Percentiles rank a stretch among this genome's conserved stretches.
Conservation (phyloP, 2,797 vertebrate species). For the Megalops cyprinoides region DNA sequence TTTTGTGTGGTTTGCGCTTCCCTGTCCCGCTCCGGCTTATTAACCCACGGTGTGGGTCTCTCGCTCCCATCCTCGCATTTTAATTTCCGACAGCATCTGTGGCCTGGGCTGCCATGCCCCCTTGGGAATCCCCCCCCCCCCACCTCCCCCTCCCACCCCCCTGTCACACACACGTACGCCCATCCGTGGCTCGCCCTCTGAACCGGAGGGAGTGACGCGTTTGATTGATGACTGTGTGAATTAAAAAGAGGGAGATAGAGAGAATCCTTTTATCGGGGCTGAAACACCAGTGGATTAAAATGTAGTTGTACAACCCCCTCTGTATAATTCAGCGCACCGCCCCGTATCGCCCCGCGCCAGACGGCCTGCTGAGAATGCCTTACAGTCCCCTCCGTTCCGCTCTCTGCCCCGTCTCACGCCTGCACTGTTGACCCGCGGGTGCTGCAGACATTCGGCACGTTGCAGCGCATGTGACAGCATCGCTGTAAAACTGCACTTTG, state of each 20-base stretch:
- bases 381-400: conserved; percentile 44
- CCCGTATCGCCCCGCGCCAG: conserved; percentile 71
- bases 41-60: conserved; percentile 73
- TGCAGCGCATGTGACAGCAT: background rate
- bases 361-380: conserved; percentile 63
- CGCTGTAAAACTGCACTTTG: background rate
- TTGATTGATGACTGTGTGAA: conserved; percentile 83
- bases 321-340: conserved; percentile 72
- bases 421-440: conserved; percentile 2
- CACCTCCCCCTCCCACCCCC: conserved; percentile 41
- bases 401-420: conserved; percentile 16
- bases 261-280: conserved; percentile 80
- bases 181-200: conserved; percentile 26
- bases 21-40: conserved; percentile 72
- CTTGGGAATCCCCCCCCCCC: conserved; percentile 69
- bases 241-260: conserved; percentile 81
- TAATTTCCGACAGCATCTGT: conserved; percentile 78
- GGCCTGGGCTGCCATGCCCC: conserved; percentile 72
- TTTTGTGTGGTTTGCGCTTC: conserved; percentile 25
- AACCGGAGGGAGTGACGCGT: conserved; percentile 63
- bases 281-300: conserved; percentile 83
- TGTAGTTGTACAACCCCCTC: conserved; percentile 78
- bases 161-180: conserved; percentile 20
- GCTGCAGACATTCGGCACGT: background rate
- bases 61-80: conserved; percentile 74